Conservation (phyloP, 2,113 vertebrate genomes). For the Lathamus discolor region DNA sequence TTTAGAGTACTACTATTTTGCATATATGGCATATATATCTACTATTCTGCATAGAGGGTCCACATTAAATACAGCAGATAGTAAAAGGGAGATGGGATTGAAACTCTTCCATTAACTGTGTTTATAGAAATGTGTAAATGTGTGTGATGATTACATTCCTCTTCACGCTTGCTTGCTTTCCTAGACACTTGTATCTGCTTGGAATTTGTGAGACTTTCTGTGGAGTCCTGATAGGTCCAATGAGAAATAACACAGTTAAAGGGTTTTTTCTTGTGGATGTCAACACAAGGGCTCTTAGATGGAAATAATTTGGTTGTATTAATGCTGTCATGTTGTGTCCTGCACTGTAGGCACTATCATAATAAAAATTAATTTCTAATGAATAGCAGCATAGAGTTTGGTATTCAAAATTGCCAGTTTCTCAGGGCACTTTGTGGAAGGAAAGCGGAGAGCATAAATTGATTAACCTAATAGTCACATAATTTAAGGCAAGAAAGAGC, state of each 20-base stretch:
- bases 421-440: not conserved
- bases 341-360: not conserved
- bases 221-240: not conserved
- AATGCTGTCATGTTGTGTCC: not conserved
- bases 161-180: not conserved
- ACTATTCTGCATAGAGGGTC: rapidly evolving
- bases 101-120: not conserved
- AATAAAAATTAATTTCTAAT: not conserved
- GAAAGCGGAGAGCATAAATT: rapidly evolving
- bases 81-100: not conserved
- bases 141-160: not conserved
- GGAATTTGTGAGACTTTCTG: not conserved
- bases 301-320: not conserved
- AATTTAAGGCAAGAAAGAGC: not conserved
- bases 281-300: too few species aligned
- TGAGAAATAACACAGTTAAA: not conserved
- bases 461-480: not conserved
- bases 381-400: not conserved
- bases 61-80: not conserved
- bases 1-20: not conserved
- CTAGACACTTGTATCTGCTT: not conserved
- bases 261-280: not conserved
- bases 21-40: not conserved
- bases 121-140: not conserved
- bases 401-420: not conserved